A percentile compares a stretch with the other conserved stretches of the same genome.
phyloP scores from a whole-genome alignment of 2,888 invertebrate species.

The Drosophila conformis region DNA sequence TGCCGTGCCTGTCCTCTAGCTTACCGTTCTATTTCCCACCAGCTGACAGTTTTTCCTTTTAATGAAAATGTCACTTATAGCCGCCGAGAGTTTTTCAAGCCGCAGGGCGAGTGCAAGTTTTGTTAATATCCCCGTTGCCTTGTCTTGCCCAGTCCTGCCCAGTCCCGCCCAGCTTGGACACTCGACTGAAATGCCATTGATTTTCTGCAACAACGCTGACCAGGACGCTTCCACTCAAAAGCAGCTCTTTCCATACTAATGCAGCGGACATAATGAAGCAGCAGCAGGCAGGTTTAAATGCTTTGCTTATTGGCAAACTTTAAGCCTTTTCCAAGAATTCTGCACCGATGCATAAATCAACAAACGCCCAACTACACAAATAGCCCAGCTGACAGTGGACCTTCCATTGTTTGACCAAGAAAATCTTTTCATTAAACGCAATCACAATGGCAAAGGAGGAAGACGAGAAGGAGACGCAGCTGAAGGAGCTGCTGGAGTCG shows the following conservation, averaged over 20 bases:
- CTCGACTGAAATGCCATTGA: slow-evolving; percentile 58
- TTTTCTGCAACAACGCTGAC: slow-evolving; percentile 75
- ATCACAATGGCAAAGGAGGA: slow-evolving; percentile 19
- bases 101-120: slow-evolving; percentile 52
- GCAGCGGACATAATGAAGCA: slow-evolving; percentile 44
- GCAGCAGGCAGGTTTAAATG: slow-evolving; percentile 38
- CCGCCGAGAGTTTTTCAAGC: slow-evolving; percentile 49
- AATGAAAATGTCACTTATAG: slow-evolving; percentile 78
- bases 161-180: slow-evolving; percentile 22
- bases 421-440: slow-evolving; percentile 59
- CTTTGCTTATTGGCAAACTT: slow-evolving; percentile 52
- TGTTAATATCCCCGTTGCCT: slow-evolving; percentile 27
- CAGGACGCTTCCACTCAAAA: slow-evolving; percentile 25
- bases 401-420: slow-evolving; percentile 69
- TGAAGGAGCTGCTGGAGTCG: background rate
- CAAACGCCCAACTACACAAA: slow-evolving; percentile 45
- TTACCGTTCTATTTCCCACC: slow-evolving; percentile 1
- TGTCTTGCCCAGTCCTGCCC: background rate
- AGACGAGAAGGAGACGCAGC: background rate
- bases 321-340: slow-evolving; percentile 61
- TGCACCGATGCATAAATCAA: slow-evolving; percentile 69
- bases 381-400: slow-evolving; percentile 18
- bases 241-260: slow-evolving; percentile 38
- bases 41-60: slow-evolving; percentile 62
- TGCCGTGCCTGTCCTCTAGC: background rate